Percentiles rank a stretch among this genome's conserved stretches.
These are phyloP conservation scores for Macrochelys suwanniensis DNA, from an alignment of 2,797 vertebrate species.

Conservation along the genomic window DNA sequence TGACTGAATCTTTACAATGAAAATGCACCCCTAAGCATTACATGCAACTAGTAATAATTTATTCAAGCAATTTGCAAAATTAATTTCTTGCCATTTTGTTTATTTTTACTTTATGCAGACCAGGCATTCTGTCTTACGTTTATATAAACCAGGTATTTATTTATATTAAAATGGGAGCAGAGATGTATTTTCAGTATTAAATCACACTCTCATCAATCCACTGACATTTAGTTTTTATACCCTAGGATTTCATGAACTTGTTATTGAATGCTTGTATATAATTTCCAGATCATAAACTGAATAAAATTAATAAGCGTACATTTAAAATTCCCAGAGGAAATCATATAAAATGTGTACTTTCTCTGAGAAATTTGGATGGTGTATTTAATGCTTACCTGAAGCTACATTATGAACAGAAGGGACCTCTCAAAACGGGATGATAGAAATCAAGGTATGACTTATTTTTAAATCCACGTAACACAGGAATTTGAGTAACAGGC, in stretches of 20 bases:
- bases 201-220: background rate
- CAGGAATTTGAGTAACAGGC: background rate
- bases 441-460: conserved; percentile 1
- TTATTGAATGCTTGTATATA: background rate
- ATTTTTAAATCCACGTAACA: background rate
- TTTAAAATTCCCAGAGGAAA: background rate
- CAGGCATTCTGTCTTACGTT: background rate
- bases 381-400: background rate
- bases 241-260: background rate
- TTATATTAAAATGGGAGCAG: background rate
- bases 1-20: background rate
- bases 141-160: background rate
- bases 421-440: background rate
- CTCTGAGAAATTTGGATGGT: background rate
- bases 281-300: background rate
- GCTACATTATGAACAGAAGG: background rate
- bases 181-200: background rate
- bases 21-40: background rate
- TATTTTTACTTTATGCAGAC: background rate
- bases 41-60: background rate
- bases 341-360: background rate
- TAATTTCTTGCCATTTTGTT: background rate
- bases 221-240: background rate
- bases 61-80: background rate
- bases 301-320: conserved; percentile 10